Base-by-base conservation (phyloP, 2,888 invertebrate species). In the Lymantria monacha region DNA sequence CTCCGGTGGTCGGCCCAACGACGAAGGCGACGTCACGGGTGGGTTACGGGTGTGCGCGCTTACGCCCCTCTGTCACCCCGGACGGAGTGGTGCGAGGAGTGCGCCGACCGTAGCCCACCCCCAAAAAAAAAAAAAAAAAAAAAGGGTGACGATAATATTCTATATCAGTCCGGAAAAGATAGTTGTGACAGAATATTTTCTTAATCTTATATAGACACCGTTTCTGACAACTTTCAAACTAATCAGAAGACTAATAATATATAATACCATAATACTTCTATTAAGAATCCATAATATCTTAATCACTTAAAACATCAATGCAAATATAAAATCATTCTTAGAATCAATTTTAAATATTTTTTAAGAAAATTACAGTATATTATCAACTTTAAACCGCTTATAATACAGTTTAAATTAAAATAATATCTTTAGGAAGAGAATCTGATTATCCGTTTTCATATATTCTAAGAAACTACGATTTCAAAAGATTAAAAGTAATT, bases 261-360 rank as follows among this genome's bases (percentile, higher is more conserved):
- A 50, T 48, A 52, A 55, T 54, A 59, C 57, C 37, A 36, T 55
- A 50, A 60, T 46, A 55, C 52, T 45, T 56, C 60, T 62, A 43
- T 63, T 56, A 30, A 51, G 67, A 67, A 67, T 50, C 51, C 40
- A 61, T 63, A 53, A 63, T 64, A 55, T 49, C 53, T 45, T 66
- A 51, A 58, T 55, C 57, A 54, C 48, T 48, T 53, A 55, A 57
- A 56, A 54, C 48, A 56, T 63, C 53, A 56, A 42, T 52, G 46
- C 15, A 46, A n/a, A 22, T 51, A 30, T 36, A 31, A 9, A 14
- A 44, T 12, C 53, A 12, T 54, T 65, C 67, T 45, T 7, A 38
- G 65, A 63, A 66, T 44, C 5, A 38, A 38, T 44, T 15, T 41
- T 15, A 36, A 13, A 13, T 40, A 10, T 9, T 15, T 38, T 38